Base-by-base conservation (phyloP, 1,140 invertebrate genomes). In the Tribolium madens region DNA sequence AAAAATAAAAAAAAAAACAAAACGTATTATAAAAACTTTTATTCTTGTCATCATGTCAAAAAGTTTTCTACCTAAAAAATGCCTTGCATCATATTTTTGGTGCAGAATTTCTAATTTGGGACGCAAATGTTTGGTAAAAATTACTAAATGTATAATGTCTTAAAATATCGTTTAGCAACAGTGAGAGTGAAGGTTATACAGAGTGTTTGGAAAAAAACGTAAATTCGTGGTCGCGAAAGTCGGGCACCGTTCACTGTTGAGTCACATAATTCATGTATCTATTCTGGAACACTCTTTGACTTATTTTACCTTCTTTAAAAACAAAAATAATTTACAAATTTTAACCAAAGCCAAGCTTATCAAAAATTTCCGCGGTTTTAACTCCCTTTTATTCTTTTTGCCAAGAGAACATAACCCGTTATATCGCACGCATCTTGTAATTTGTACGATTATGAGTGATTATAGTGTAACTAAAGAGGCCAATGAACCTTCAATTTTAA, bases 401-500 rank as follows among this genome's bases (percentile, higher is more conserved):
- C 18, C 1, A 57, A 18, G 1, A 33, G 57, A 64, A 6, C 10
- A 42, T 0, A 26, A 2, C 31, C 57, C 57, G 57, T 64, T 64
- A 64, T 26, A n/a, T 26, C 52, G 17, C 52, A 64, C 57, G 57
- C 57, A 36, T 64, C 57, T 64, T 3, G 52, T 18, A 57, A 21
- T 57, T 10, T 5, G 26, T 31, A 60, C 6, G 21, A 26, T 26
- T 26, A 52, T 52, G 50, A 10, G 14, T 64, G 57, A 33, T 33
- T 64, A 64, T 64, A 33, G 57, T 64, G 57, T 64, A 14, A 64
- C 57, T 64, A 64, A 64, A 64, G 36, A 57, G 57, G 57, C 57
- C 57, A 64, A 64, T 64, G 57, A 60, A 64, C 57, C 26, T 64
- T 64, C 57, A 33, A 64, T 64, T 64, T 36, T 0, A 64, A 57